Conservation (phyloP, 2,797 vertebrate species). For the Petrocephalus sullivani region DNA sequence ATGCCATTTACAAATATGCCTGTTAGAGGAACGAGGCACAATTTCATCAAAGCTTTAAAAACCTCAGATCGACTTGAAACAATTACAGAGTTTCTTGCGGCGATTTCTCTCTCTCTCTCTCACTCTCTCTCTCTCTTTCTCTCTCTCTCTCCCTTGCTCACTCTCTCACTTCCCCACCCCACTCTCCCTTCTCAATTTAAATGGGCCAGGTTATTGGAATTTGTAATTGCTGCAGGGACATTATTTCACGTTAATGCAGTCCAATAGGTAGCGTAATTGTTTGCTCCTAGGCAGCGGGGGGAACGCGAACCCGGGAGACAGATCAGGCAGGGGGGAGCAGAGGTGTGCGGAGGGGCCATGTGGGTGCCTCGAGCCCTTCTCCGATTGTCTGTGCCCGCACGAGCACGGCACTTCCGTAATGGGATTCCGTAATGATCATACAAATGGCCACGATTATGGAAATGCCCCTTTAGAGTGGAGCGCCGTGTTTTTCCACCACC, state of each 20-base stretch:
- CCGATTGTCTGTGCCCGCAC: background rate
- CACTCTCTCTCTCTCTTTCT: conserved; percentile 13
- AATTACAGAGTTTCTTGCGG: conserved; percentile 36
- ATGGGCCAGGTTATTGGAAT: conserved; percentile 47
- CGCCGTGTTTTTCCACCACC: conserved; percentile 18
- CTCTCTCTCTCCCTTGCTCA: background rate
- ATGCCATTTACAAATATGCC: conserved; percentile 35
- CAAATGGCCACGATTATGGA: conserved; percentile 42
- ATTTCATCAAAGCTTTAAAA: conserved; percentile 41
- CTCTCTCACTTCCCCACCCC: background rate
- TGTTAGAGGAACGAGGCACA: conserved; percentile 32
- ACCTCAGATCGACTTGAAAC: conserved; percentile 37
- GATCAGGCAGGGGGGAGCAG: conserved; percentile 37
- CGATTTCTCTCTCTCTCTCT: conserved; percentile 17
- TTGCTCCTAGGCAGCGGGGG: conserved; percentile 43
- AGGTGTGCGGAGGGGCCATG: conserved; percentile 23
- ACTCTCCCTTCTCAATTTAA: conserved; percentile 33
- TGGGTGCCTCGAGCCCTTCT: conserved; percentile 12
- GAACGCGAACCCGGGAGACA: conserved; percentile 40
- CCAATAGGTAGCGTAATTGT: conserved; percentile 49
- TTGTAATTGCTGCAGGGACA: conserved; percentile 44
- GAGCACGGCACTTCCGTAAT: conserved; percentile 9
- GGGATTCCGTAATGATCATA: conserved; percentile 34
- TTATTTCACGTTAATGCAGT: conserved; percentile 44
- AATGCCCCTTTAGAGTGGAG: conserved; percentile 29